Evolutionary conservation across 2,888 invertebrate genomes (phyloP), one percentile per base, ranked within the genome.

Genomic region (Brachynemurus nebulosus): DNA sequence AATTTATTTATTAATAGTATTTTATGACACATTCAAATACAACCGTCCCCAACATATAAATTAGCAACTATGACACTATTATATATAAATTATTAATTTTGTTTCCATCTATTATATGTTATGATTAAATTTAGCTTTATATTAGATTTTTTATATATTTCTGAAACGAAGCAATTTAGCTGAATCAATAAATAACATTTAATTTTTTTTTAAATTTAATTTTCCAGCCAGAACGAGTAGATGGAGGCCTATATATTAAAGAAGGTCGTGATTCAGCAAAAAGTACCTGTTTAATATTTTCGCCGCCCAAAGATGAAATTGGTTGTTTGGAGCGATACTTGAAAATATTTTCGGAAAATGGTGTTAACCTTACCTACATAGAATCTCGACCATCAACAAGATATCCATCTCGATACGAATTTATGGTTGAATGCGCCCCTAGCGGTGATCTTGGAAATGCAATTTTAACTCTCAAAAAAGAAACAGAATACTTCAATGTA

Each of bases 341-440:
- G 47, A 81, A 83, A 59, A 78, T 95, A 18, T 97, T 98, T 65
- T 81, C 90, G 62, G 84, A 70, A 8, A 67, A 80, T 51, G 70
- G 60, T 40, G 80, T 96, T 12, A 95, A 95, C 63, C 72, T 96
- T 45, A 68, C 81, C 50, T 92, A 95, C 63, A 96, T 96, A 48
- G 96, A 96, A 63, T 96, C 95, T 0, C 72, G 89, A 21, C 90
- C 93, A 1, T 93, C 93, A 0, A 75, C 81, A 40, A 74, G 90
- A 47, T 71, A 77, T 27, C 78, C 72, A 11, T 78, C 80, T 18
- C 67, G 71, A 45, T 96, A 95, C 58, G 95, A 96, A 66, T 96
- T 96, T 63, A 89, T 92, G 74, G 86, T 96, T 23, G 90, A 93
- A 59, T 92, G 91, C 57, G 86, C 89, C 48, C 79, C 82, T 14